Conservation (phyloP, 2,113 vertebrate species). For the Illadopsis cleaveri region DNA sequence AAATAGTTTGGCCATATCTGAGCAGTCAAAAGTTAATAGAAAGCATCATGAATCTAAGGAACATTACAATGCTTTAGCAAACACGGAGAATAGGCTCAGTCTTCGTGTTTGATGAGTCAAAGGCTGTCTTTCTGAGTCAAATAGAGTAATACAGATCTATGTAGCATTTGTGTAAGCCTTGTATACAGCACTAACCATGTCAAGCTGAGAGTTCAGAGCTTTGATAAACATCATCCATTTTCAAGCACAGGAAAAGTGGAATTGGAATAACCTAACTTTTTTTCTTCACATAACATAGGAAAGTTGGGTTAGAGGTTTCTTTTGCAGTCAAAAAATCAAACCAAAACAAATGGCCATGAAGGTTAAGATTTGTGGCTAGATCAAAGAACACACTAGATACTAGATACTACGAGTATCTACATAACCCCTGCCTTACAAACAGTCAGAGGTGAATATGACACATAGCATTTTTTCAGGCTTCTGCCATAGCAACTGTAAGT, state of each 20-base stretch:
- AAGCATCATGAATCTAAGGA: background rate
- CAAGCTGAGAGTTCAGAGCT: background rate
- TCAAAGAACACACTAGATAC: background rate
- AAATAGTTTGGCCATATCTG: background rate
- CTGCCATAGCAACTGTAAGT: background rate
- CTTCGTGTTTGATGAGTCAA: background rate
- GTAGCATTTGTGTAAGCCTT: background rate
- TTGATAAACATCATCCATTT: background rate
- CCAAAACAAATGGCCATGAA: background rate
- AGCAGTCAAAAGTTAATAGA: background rate
- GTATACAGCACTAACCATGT: background rate
- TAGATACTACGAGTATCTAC: background rate
- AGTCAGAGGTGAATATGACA: background rate
- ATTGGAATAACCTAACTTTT: background rate
- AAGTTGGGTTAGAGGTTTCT: background rate
- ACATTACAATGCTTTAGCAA: background rate
- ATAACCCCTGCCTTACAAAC: background rate
- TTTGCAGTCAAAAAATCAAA: background rate
- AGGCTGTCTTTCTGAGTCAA: background rate
- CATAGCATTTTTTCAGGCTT: background rate
- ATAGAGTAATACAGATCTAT: background rate
- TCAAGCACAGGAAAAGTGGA: background rate
- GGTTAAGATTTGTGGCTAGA: background rate
- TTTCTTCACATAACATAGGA: background rate
- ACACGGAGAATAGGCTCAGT: background rate